Evolutionary conservation across 1,140 invertebrate species (phyloP), one percentile per base, ranked within the genome.

Genomic region (Araneus ventricosus): DNA sequence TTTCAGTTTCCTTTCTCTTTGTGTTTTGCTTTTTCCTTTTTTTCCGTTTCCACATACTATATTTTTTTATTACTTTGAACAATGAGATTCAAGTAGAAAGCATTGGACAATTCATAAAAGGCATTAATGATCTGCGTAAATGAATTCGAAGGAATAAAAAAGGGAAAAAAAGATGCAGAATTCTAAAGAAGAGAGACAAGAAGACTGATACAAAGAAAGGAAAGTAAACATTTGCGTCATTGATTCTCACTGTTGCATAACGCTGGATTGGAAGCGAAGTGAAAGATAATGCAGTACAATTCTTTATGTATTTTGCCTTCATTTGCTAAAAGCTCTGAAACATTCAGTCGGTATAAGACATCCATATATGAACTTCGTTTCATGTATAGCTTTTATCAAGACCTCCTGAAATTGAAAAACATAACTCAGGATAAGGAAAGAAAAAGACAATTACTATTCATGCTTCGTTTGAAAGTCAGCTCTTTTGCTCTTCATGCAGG

Each of bases 31-130:
- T n/a, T 82, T 7, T 79, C 24, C 37, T 37, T 37, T 41, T 39
- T 80, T 7, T 4, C 27, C 80, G 41, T 82, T 82, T 52, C 80
- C 39, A 45, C 80, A 79, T 79, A 41, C 80, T 27, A n/a, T 30
- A 82, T 45, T 82, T 52, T 80, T 82, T 52, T 45, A 27, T 52
- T 82, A 45, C 41, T 82, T 52, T 14, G 70, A 30, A 75, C 34
- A 30, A 30, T 45, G 80, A 82, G n/a, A 82, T 82, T 82, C 80
- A 82, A 82, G n/a, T n/a, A 45, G 80, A 82, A 82, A n/a, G 80
- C 80, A 82, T 82, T 82, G 80, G 41, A 27, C 41, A n/a, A 82
- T 82, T 82, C 80, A 82, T 82, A 82, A 82, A 82, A 82, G 80
- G 80, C 30, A 82, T 82, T 82, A n/a, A 39, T 82, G 41, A n/a